A percentile compares a stretch with the other conserved stretches of the same genome.
Evolutionary conservation across 2,888 invertebrate genomes (phyloP).

Genomic region (Trachelus troglodyta): DNA sequence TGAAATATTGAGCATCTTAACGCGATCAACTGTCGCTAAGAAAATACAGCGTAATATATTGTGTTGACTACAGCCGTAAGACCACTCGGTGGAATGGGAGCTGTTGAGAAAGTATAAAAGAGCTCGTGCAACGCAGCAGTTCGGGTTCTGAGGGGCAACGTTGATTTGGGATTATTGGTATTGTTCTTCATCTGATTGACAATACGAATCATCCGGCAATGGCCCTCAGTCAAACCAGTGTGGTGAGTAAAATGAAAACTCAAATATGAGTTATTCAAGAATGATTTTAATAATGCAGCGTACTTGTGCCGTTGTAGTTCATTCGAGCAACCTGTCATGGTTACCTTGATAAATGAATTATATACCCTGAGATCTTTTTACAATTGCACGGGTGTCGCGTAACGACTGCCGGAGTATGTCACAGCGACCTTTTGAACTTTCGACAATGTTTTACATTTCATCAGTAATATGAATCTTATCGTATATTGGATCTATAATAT

Average conservation of each 20-base stretch:
- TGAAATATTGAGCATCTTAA: background rate
- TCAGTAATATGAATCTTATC: background rate
- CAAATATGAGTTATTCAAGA: conserved; percentile 9
- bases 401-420: background rate
- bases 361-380: background rate
- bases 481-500: background rate
- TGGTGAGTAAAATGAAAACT: conserved; percentile 67
- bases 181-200: conserved; percentile 59
- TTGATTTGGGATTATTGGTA: conserved; percentile 56
- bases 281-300: conserved; percentile 4
- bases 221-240: conserved; percentile 80
- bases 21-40: background rate
- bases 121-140: conserved; percentile 55
- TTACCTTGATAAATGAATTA: conserved; percentile 12
- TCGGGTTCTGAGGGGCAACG: conserved; percentile 59
- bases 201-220: conserved; percentile 67
- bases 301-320: conserved; percentile 18
- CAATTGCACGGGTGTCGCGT: background rate
- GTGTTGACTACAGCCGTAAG: conserved; percentile 22
- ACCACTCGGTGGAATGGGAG: conserved; percentile 51
- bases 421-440: background rate
- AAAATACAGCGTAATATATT: background rate
- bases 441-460: background rate
- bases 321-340: conserved; percentile 22
- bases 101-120: conserved; percentile 63